These are phyloP conservation scores for Furcifer pardalis DNA, from an alignment of 2,797 vertebrate genomes.

Conservation along the genomic window DNA sequence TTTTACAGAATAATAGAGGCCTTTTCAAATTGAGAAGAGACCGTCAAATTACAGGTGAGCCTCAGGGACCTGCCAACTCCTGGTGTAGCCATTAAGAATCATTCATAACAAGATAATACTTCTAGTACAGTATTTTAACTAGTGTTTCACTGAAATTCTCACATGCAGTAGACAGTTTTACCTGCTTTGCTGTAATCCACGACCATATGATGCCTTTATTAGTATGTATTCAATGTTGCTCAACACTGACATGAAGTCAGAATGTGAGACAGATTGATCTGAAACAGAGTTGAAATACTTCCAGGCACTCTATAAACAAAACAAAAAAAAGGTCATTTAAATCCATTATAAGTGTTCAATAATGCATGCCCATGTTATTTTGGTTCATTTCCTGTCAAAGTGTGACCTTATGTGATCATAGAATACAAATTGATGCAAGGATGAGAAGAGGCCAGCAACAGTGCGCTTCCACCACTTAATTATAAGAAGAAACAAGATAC, in stretches of 20 bases:
- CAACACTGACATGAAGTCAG: conserved; percentile 91
- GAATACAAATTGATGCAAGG: background rate
- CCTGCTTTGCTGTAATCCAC: conserved; percentile 91
- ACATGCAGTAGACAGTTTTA: conserved; percentile 54
- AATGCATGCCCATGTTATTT: background rate
- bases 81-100: background rate
- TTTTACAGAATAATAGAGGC: too few species aligned
- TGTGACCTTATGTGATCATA: background rate
- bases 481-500: background rate
- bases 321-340: conserved; percentile 22
- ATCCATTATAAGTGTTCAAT: background rate
- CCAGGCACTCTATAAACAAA: conserved; percentile 84
- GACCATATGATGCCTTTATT: conserved; percentile 91
- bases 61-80: too few species aligned
- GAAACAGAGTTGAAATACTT: conserved; percentile 93
- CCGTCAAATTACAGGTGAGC: too few species aligned
- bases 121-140: background rate
- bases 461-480: background rate
- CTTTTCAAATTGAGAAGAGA: too few species aligned
- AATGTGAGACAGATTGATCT: conserved; percentile 81
- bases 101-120: background rate
- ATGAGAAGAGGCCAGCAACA: background rate
- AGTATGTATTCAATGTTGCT: conserved; percentile 88
- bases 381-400: background rate
- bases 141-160: too few species aligned